Conservation (phyloP, 92 coral and sea anemone genomes). For the Zoanthus gigantus region DNA sequence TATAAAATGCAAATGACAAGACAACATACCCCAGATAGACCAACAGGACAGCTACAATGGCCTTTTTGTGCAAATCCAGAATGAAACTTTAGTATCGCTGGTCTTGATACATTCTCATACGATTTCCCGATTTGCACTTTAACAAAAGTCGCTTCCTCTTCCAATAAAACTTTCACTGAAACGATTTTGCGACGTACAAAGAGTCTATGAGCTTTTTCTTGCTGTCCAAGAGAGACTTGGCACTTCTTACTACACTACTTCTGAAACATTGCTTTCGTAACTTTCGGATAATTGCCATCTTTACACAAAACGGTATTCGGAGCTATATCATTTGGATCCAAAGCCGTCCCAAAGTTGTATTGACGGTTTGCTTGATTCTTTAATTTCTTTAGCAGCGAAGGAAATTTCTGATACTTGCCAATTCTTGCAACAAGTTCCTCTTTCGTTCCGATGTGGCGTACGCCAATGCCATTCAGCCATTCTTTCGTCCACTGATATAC, state of each 20-base stretch:
- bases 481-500: constrained; percentile 11
- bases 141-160: constrained; percentile 19
- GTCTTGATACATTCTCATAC: too few species aligned
- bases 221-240: constrained; percentile 40
- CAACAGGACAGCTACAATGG: too few species aligned
- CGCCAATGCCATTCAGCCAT: constrained; percentile 20
- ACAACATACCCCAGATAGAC: too few species aligned
- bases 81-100: too few species aligned
- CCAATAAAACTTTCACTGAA: neutral
- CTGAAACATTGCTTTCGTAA: constrained; percentile 18
- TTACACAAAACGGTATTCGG: neutral
- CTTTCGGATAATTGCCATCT: neutral
- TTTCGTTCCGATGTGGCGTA: neutral
- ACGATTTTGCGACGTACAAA: constrained; percentile 39
- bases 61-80: too few species aligned
- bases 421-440: constrained; percentile 23
- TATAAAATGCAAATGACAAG: too few species aligned
- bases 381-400: constrained; percentile 9
- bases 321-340: constrained; percentile 27
- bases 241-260: constrained; percentile 25
- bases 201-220: constrained; percentile 35
- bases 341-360: neutral
- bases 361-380: too few species aligned
- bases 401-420: constrained; percentile 7
- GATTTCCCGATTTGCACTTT: constrained; percentile 2